Evolutionary conservation across 2,113 vertebrate species (phyloP).

Genomic region (Mystacornis crossleyi): DNA sequence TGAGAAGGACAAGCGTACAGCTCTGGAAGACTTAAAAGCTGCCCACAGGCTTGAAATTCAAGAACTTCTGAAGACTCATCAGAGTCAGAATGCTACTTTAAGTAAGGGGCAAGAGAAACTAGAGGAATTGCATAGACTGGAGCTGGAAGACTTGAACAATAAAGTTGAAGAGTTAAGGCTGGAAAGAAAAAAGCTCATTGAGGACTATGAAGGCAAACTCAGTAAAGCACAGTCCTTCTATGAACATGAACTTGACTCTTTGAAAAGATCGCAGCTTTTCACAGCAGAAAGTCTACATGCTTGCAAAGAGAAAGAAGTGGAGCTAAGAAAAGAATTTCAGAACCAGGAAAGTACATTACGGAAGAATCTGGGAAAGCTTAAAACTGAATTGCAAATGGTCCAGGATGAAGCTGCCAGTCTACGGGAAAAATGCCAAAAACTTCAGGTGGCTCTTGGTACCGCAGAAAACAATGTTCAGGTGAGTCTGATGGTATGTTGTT

Average conservation of each 20-base stretch:
- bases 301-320: slow-evolving; percentile 94
- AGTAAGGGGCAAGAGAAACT: slow-evolving; percentile 91
- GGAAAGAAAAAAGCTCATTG: slow-evolving; percentile 91
- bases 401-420: slow-evolving; percentile 91
- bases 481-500: background rate
- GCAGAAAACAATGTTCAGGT: slow-evolving; percentile 90
- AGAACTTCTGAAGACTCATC: slow-evolving; percentile 89
- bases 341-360: slow-evolving; percentile 90
- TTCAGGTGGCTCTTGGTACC: slow-evolving; percentile 83
- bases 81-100: slow-evolving; percentile 88
- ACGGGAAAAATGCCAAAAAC: slow-evolving; percentile 89
- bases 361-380: slow-evolving; percentile 87
- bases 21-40: slow-evolving; percentile 87
- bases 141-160: slow-evolving; percentile 87
- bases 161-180: slow-evolving; percentile 89
- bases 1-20: slow-evolving; percentile 89
- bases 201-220: slow-evolving; percentile 95
- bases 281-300: slow-evolving; percentile 92
- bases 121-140: slow-evolving; percentile 85
- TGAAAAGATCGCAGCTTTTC: slow-evolving; percentile 95
- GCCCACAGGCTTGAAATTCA: slow-evolving; percentile 91
- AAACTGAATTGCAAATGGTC: slow-evolving; percentile 86
- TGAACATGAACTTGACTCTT: slow-evolving; percentile 93
- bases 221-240: slow-evolving; percentile 96
- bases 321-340: slow-evolving; percentile 94